phyloP scores from a whole-genome alignment of 1,140 invertebrate species.

The Vanessa tameamea region DNA sequence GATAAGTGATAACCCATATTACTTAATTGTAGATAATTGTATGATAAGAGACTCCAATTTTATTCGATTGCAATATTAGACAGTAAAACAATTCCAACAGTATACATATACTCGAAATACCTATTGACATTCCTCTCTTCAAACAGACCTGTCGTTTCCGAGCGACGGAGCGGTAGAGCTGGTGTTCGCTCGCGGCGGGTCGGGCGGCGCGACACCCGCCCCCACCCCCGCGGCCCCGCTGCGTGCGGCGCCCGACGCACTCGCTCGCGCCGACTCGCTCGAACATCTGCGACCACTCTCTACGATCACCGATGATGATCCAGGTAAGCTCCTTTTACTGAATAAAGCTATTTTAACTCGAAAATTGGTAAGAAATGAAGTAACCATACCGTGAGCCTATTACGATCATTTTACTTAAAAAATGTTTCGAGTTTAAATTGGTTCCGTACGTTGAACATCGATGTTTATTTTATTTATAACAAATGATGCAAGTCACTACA shows the following conservation, averaged over 20 bases:
- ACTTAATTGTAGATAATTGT: too few relatives aligned
- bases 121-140: neutral
- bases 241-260: constrained; percentile 84
- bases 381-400: too few relatives aligned
- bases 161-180: constrained; percentile 91
- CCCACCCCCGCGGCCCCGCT: constrained; percentile 87
- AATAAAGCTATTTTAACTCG: too few relatives aligned
- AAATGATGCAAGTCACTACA: too few relatives aligned
- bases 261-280: constrained; percentile 91
- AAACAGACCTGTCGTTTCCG: constrained; percentile 83
- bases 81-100: neutral
- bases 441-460: too few relatives aligned
- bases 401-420: too few relatives aligned
- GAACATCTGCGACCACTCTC: constrained; percentile 84
- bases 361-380: too few relatives aligned
- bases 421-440: too few relatives aligned
- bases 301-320: constrained; percentile 66
- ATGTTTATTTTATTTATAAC: too few relatives aligned
- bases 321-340: constrained; percentile 49
- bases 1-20: neutral
- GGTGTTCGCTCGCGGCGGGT: constrained; percentile 86
- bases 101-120: too few relatives aligned
- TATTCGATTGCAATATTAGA: neutral
- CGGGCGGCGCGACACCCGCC: constrained; percentile 83
- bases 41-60: neutral